These are phyloP conservation scores for Micoletzkya japonica DNA, from an alignment of 2,888 invertebrate genomes.

Conservation along the genomic window DNA sequence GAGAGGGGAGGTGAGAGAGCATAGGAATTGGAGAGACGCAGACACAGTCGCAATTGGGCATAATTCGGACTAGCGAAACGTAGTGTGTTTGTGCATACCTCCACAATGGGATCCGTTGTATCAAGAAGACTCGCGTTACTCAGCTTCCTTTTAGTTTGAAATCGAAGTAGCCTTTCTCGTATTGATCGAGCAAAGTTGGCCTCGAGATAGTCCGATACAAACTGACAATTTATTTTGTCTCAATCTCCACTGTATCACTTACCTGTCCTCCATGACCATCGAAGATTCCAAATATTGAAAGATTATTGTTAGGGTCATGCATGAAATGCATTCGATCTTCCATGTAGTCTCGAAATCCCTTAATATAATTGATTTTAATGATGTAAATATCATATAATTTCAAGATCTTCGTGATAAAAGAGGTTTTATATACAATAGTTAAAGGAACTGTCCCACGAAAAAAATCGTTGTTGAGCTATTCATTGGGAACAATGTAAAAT, in stretches of 20 bases:
- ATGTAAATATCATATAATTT: too few relatives aligned
- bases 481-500: too few relatives aligned
- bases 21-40: too few relatives aligned
- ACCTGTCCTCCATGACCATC: constrained; percentile 59
- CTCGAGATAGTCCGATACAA: constrained; percentile 48
- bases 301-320: constrained; percentile 43
- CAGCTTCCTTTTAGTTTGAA: constrained; percentile 29
- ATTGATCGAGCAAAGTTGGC: constrained; percentile 38
- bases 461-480: too few relatives aligned
- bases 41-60: too few relatives aligned
- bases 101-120: constrained; percentile 31
- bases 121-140: constrained; percentile 17
- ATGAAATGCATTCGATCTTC: constrained; percentile 53
- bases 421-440: too few relatives aligned
- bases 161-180: constrained; percentile 35
- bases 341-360: constrained; percentile 43
- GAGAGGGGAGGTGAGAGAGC: too few relatives aligned
- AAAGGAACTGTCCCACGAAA: too few relatives aligned
- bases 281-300: constrained; percentile 51
- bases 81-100: constrained; percentile 17
- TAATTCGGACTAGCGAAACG: too few relatives aligned
- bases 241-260: neutral
- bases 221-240: constrained; percentile 33
- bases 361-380: too few relatives aligned
- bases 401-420: too few relatives aligned